These are phyloP conservation scores for Orthonyx spaldingii DNA, from an alignment of 2,113 vertebrate species.

Conservation along the genomic window DNA sequence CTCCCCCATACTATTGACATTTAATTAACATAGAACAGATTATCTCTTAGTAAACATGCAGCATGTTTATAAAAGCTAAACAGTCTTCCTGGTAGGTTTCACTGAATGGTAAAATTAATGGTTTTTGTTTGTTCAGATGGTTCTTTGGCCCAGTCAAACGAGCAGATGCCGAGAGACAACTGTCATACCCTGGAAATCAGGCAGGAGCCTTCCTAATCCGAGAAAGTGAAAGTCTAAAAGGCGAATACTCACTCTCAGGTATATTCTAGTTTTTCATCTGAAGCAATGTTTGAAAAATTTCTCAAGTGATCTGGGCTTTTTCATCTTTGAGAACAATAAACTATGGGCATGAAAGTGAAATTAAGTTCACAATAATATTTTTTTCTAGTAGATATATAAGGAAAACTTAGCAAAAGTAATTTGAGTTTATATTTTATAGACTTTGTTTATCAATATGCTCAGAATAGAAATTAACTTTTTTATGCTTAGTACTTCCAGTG, in stretches of 20 bases:
- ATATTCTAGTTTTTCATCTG: background rate
- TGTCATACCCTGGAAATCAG: slow-evolving; percentile 72
- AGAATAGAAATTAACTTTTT: background rate
- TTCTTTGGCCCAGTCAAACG: slow-evolving; percentile 87
- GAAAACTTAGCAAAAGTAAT: background rate
- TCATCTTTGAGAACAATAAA: background rate
- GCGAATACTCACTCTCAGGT: slow-evolving; percentile 91
- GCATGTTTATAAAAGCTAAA: background rate
- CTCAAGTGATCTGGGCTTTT: background rate
- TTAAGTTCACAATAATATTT: background rate
- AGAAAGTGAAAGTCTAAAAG: slow-evolving; percentile 85
- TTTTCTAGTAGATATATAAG: background rate
- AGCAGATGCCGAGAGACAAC: slow-evolving; percentile 86
- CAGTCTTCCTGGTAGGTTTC: background rate
- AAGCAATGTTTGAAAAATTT: background rate
- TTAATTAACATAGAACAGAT: background rate
- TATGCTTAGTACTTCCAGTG: background rate
- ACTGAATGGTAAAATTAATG: slow-evolving; percentile 1
- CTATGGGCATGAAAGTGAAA: background rate
- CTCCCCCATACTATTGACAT: background rate
- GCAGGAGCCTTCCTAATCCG: slow-evolving; percentile 86
- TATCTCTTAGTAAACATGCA: slow-evolving; percentile 1
- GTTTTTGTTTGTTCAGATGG: slow-evolving; percentile 79
- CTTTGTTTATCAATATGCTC: background rate
- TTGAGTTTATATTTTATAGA: background rate